Percentiles rank a stretch among this genome's conserved stretches.
phyloP scores from a whole-genome alignment of 2,113 vertebrate species.

The Turdus rufiventris region DNA sequence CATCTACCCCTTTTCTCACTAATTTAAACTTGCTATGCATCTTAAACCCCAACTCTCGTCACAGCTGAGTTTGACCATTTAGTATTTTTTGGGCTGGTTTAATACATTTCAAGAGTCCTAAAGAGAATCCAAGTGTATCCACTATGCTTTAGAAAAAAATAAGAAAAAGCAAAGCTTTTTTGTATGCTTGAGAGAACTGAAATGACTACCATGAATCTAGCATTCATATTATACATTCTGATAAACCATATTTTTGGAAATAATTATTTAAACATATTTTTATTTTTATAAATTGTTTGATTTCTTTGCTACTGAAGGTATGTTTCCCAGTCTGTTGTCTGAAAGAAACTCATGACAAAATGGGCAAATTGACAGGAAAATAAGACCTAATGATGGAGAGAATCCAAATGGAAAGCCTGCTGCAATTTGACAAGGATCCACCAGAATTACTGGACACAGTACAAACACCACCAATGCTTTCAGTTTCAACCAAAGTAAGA shows the following conservation, averaged over 20 bases:
- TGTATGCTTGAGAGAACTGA: background rate
- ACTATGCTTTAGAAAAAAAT: background rate
- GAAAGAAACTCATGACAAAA: conserved; percentile 37
- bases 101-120: background rate
- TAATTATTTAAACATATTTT: background rate
- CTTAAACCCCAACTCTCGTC: background rate
- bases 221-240: background rate
- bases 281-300: conserved; percentile 16
- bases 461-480: background rate
- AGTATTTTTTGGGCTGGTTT: background rate
- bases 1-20: background rate
- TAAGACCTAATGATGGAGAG: conserved; percentile 35
- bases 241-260: conserved; percentile 5
- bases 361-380: conserved; percentile 59
- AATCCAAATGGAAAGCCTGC: conserved; percentile 38
- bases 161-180: background rate
- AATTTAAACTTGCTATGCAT: background rate
- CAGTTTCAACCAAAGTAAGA: background rate
- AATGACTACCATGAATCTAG: background rate
- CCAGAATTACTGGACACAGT: background rate
- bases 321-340: conserved; percentile 34
- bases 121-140: background rate
- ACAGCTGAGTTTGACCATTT: background rate
- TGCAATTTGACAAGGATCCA: conserved; percentile 8
- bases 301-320: conserved; percentile 25